Percentiles rank a stretch among this genome's conserved stretches.
Conservation (phyloP, 2,888 invertebrate species). For the Cephus nigrinus region DNA sequence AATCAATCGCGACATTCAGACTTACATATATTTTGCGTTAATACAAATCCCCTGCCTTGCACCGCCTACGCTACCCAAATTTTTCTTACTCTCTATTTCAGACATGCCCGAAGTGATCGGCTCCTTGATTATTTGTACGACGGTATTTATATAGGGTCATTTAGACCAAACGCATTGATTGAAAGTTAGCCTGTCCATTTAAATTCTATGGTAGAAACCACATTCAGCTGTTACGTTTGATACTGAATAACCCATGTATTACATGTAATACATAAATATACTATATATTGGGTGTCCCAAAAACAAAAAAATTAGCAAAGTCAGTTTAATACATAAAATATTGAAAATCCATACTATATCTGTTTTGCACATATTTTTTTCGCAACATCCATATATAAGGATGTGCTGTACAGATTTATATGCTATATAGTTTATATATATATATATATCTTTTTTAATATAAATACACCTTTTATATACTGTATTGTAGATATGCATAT, state of each 20-base stretch:
- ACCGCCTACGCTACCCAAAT: neutral
- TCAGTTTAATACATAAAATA: neutral
- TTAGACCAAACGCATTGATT: neutral
- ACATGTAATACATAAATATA: neutral
- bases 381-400: neutral
- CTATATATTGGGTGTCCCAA: neutral
- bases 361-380: neutral
- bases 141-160: neutral
- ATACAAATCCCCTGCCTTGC: neutral
- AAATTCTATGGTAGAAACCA: neutral
- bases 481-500: slow-evolving; percentile 35
- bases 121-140: slow-evolving; percentile 1
- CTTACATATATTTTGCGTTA: neutral
- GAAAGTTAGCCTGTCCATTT: neutral
- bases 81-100: neutral
- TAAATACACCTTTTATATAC: slow-evolving; percentile 16
- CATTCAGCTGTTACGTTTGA: neutral
- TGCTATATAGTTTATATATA: slow-evolving; percentile 17
- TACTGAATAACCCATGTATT: neutral
- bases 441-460: slow-evolving; percentile 29
- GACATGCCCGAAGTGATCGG: neutral
- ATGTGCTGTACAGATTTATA: slow-evolving; percentile 18
- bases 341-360: neutral
- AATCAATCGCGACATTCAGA: neutral
- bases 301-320: neutral